Evolutionary conservation across 2,888 invertebrate genomes (phyloP), one percentile per base, ranked within the genome.

Genomic region (Miltochrista miniata): DNA sequence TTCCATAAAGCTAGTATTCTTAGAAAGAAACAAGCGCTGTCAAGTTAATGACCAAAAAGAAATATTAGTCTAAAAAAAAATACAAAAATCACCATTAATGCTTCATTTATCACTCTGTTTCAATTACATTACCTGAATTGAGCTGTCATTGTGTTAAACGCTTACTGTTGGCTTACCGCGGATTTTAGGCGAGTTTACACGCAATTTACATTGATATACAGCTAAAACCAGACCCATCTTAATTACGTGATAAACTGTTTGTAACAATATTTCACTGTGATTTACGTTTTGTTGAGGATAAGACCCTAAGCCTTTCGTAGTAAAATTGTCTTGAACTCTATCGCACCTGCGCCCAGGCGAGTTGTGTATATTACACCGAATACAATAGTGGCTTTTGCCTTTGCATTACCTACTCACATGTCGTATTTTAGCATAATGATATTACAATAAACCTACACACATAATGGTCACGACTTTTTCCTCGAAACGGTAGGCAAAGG

Each of bases 221-320:
- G 54, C 49, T 43, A 52, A 43, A 45, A 44, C 44, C 48, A 54
- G 64, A 40, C 41, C 46, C 38, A 40, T 43, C 45, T 51, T 51
- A 51, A 51, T 46, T 45, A 51, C 42, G 46, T 57, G 68, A 70
- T 75, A 73, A 75, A 73, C 61, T 59, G 57, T 61, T 61, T 54
- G 64, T 67, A 67, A 66, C 68, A 62, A 71, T 75, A 72, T 72
- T 70, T 75, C 64, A 72, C 59, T 51, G 54, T 64, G 72, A 72
- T 72, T 72, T 72, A 72, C 58, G 56, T 51, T 48, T 31, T 49
- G 62, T 45, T 55, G 30, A 45, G 42, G 54, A 56, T 56, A 40
- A 45, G 35, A 29, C 15, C n/a, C 11, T 38, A 31, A 37, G 7
- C 1, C 30, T 10, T 13, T 29, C n/a, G 15, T 33, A 14, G 13